Conservation (phyloP, 2,888 invertebrate species). For the Oxytorus armatus region DNA sequence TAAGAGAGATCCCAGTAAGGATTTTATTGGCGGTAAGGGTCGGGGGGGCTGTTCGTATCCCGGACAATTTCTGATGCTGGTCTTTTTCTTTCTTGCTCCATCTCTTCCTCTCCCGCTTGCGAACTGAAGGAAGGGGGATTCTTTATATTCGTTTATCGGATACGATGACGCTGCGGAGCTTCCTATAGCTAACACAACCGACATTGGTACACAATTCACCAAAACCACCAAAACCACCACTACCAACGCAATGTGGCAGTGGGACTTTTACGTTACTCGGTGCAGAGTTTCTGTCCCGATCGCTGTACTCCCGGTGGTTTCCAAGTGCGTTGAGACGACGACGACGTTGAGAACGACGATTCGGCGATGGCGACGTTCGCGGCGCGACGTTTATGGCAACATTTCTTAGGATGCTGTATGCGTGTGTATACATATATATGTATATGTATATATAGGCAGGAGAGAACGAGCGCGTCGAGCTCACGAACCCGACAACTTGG, state of each 20-base stretch:
- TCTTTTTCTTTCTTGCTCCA: neutral
- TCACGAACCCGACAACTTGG: constrained; percentile 52
- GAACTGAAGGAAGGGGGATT: constrained; percentile 40
- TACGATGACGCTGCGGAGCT: constrained; percentile 50
- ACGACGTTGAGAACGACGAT: constrained; percentile 69
- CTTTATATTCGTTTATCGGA: constrained; percentile 59
- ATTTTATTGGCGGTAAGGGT: constrained; percentile 54
- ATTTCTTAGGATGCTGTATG: constrained; percentile 72
- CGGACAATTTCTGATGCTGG: constrained; percentile 49
- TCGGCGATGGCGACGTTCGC: constrained; percentile 73
- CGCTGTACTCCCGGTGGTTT: constrained; percentile 43
- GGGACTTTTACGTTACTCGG: constrained; percentile 16
- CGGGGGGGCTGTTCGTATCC: constrained; percentile 29
- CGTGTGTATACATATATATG: too few species aligned
- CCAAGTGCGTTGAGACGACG: constrained; percentile 63
- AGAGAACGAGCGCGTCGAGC: constrained; percentile 50
- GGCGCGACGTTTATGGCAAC: constrained; percentile 77
- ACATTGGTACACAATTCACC: constrained; percentile 45
- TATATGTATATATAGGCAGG: constrained; percentile 34
- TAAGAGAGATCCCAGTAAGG: constrained; percentile 46
- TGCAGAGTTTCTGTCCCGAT: constrained; percentile 43
- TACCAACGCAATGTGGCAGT: constrained; percentile 26
- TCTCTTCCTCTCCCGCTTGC: constrained; percentile 6
- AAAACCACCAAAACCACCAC: constrained; percentile 22
- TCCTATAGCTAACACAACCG: constrained; percentile 40